A percentile compares a stretch with the other conserved stretches of the same genome.
Conservation (phyloP, 1,140 invertebrate genomes). For the Potamilus streckersoni region DNA sequence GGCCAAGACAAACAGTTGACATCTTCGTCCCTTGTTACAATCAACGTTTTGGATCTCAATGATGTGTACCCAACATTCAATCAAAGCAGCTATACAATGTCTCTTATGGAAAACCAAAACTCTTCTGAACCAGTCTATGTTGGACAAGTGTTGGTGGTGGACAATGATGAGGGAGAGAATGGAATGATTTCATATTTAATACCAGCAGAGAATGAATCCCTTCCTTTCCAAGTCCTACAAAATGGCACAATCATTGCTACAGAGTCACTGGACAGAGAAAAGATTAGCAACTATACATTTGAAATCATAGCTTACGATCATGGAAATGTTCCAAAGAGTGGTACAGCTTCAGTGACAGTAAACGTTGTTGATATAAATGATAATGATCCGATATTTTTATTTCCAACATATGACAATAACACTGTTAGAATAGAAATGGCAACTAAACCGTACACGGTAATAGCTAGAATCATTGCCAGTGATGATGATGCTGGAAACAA, state of each 20-base stretch:
- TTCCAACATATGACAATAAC: constrained; percentile 49
- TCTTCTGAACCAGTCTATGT: constrained; percentile 21
- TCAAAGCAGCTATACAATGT: constrained; percentile 23
- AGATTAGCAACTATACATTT: constrained; percentile 40
- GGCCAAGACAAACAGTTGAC: constrained; percentile 72
- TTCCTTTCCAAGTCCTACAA: constrained; percentile 34
- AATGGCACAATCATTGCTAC: constrained; percentile 28
- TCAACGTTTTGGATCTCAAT: constrained; percentile 80
- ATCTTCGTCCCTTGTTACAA: constrained; percentile 73
- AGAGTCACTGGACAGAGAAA: constrained; percentile 38
- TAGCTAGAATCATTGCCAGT: constrained; percentile 43
- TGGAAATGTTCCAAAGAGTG: constrained; percentile 29
- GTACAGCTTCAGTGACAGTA: constrained; percentile 39
- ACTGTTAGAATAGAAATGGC: constrained; percentile 41
- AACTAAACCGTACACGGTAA: constrained; percentile 30
- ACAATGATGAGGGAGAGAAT: constrained; percentile 38
- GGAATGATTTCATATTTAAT: constrained; percentile 49
- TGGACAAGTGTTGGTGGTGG: constrained; percentile 37
- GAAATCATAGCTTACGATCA: constrained; percentile 46
- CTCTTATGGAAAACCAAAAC: constrained; percentile 26
- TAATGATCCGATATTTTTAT: constrained; percentile 55
- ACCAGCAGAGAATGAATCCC: constrained; percentile 70
- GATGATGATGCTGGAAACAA: constrained; percentile 47
- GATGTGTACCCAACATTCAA: constrained; percentile 87
- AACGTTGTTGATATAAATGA: constrained; percentile 63